phyloP scores from a whole-genome alignment of 2,888 invertebrate genomes.

The Tachina grossa region DNA sequence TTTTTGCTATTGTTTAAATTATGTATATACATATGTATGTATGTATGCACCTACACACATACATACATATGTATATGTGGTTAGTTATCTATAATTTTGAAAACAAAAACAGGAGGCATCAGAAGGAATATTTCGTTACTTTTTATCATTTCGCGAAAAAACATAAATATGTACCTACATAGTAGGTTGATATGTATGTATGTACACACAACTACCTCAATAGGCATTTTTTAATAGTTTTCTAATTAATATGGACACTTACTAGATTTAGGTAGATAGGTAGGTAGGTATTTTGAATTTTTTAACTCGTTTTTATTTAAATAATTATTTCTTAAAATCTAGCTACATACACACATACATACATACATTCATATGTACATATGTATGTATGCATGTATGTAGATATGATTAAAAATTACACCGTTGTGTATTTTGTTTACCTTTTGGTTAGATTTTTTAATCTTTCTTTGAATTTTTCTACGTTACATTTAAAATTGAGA shows the following conservation, averaged over 20 bases:
- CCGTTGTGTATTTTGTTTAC: slow-evolving; percentile 46
- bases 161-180: neutral
- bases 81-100: neutral
- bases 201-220: too few species aligned
- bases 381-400: neutral
- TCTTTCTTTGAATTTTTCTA: slow-evolving; percentile 51
- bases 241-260: neutral
- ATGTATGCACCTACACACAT: neutral
- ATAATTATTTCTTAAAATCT: neutral
- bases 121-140: slow-evolving; percentile 4
- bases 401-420: slow-evolving; percentile 26
- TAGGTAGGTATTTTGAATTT: slow-evolving; percentile 19
- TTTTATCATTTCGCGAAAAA: neutral
- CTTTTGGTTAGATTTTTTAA: slow-evolving; percentile 55
- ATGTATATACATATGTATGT: slow-evolving; percentile 48
- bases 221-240: neutral
- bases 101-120: neutral
- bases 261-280: neutral
- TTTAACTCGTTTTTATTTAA: slow-evolving; percentile 27
- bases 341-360: neutral
- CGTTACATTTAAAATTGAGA: slow-evolving; percentile 65
- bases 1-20: slow-evolving; percentile 67
- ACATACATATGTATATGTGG: neutral
- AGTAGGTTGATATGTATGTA: neutral
- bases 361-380: neutral